Conservation (phyloP, 2,797 vertebrate genomes). For the Pantherophis alleghaniensis region DNA sequence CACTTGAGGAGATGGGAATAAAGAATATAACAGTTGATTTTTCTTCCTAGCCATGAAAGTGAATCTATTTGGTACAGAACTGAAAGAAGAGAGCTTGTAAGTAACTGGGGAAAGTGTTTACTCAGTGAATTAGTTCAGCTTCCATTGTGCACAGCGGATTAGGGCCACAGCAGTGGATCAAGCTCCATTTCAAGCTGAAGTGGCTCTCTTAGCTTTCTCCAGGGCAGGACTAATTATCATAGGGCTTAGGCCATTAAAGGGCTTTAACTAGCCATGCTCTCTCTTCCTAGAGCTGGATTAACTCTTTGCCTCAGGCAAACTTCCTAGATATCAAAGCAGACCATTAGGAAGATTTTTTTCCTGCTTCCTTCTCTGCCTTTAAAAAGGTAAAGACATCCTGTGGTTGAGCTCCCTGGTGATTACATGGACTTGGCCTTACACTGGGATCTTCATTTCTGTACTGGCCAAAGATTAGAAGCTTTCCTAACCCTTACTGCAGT, state of each 20-base stretch:
- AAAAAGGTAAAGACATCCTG: background rate
- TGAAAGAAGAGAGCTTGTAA: constrained; percentile 93
- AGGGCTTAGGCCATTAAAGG: constrained; percentile 99
- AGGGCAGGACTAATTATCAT: constrained; percentile 99
- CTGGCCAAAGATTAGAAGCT: constrained; percentile 14
- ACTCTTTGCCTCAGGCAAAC: constrained; percentile 89
- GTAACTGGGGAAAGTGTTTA: constrained; percentile 98
- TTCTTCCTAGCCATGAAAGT: constrained; percentile 67
- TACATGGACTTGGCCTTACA: constrained; percentile 41
- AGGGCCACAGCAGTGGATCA: constrained; percentile 82
- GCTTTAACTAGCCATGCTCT: constrained; percentile 94
- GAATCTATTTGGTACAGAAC: constrained; percentile 78
- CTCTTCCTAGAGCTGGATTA: constrained; percentile 98
- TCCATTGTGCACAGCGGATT: constrained; percentile 95
- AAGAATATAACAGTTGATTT: constrained; percentile 57
- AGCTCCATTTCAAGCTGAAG: constrained; percentile 98
- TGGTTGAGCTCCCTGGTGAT: background rate
- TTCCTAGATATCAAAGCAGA: constrained; percentile 87
- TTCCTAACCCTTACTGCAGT: background rate
- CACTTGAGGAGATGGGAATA: constrained; percentile 3
- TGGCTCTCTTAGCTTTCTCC: constrained; percentile 91
- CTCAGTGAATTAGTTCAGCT: constrained; percentile 99
- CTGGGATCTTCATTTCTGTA: constrained; percentile 29
- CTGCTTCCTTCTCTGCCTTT: constrained; percentile 51
- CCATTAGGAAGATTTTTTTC: constrained; percentile 95